Base-by-base conservation (phyloP, 1,140 invertebrate species). In the Artemia franciscana region DNA sequence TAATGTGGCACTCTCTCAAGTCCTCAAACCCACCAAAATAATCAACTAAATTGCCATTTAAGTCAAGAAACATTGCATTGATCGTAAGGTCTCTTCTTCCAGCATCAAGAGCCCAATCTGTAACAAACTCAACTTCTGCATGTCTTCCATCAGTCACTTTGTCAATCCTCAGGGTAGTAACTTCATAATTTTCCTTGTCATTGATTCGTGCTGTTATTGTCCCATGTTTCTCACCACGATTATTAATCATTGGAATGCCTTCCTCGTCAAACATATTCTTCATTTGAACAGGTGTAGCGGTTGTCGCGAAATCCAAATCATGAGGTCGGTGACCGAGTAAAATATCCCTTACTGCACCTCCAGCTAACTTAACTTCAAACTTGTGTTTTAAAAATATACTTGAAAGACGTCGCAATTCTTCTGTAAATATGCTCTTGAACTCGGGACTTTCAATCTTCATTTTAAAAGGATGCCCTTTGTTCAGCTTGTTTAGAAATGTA, bases 271-370 rank as follows among this genome's bases (percentile, higher is more conserved):
- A 98, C 81, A 99, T 90, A 60, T 84, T 77, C 73, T 93, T 95
- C 92, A 99, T 98, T 77, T 98, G 76, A 21, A 84, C 77, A 0
- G 96, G 96, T 2, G 94, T 98, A 4, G 95, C 96, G 28, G 84
- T 87, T 5, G 94, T 96, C 2, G 96, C 96, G 78, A 99, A 97
- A 74, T 99, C 96, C 27, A 98, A 74, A 76, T 99, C 96, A 69
- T 84, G 83, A 2, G 95, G 94, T 56, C 75, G 72, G 60, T 81
- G 82, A 4, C 82, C 81, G 79, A 87, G 82, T n/a, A 99, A 70
- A n/a, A 99, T 75, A 77, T 99, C 96, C 79, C 80, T 77, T 4
- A 91, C 94, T 26, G 93, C 91, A 18, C 95, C 95, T 60, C 95
- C 95, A 57, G 91, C 93, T 63, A 98, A 84, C 65, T 93, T 75